Base-by-base conservation (phyloP, 2,113 vertebrate genomes). In the Saguinus midas region DNA sequence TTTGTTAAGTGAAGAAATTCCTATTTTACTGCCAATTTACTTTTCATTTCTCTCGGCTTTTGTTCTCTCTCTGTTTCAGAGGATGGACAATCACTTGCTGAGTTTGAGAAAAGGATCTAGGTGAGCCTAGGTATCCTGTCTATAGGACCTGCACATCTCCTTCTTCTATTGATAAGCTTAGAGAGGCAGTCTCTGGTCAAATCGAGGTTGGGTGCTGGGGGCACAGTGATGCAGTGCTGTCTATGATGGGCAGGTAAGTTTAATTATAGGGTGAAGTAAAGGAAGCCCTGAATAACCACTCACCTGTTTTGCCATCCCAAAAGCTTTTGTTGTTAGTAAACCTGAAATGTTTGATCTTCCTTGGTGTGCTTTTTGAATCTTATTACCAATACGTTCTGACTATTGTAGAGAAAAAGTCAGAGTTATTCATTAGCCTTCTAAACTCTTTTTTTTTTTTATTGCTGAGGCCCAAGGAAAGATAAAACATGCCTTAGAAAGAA, bases 141-240 rank as follows among this genome's bases (percentile, higher is more conserved):
- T 40, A 25, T 1, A 10, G 13, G 10, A 76, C 12, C 1, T 23
- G 3, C 3, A 2, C 6, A 17, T n/a, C 57, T 72, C 14, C 43
- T 25, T 23, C 21, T 48, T 21, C 37, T 16, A 6, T 11, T 3
- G 1, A 0, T 80, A 18, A 50, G 52, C 12, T 37, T 12, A 43
- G 1, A 72, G 50, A 40, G 27, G 11, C 0, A 37, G 35, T 37
- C n/a, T 72, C 35, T 84, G 11, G 23, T 61, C 37, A 35, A 13
- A 2, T 1, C 3, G 37, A 12, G 73, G 35, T n/a, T 21, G 52
- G 8, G 2, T 16, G 5, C 3, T 8, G 5, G 5, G 6, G 12
- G 13, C 5, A 6, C 16, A 16, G 13, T 29, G 50, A 10, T 16
- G 6, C n/a, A 68, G 5, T 6, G 14, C 20, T 91, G 9, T 37